A percentile compares a stretch with the other conserved stretches of the same genome.
Conservation (phyloP, 1,140 invertebrate genomes). For the Temnothorax nylanderi region DNA sequence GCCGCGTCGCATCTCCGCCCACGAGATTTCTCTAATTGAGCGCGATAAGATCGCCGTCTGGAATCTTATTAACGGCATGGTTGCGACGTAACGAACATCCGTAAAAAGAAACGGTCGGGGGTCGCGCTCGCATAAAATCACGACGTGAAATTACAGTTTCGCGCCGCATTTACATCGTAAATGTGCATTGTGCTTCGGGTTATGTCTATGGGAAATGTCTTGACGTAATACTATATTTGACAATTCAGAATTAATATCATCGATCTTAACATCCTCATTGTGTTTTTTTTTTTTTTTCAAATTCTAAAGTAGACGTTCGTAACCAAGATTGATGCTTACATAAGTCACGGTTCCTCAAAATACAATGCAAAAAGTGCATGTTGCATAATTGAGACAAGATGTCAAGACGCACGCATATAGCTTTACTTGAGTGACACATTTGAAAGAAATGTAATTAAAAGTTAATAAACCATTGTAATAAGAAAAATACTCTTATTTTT, state of each 20-base stretch:
- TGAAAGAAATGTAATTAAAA: not conserved
- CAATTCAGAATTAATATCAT: conserved; percentile 11
- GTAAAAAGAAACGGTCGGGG: conserved; percentile 30
- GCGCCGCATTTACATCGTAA: conserved; percentile 16
- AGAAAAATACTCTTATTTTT: not conserved
- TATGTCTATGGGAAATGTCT: not conserved
- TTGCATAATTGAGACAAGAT: conserved; percentile 55
- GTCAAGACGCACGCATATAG: not conserved
- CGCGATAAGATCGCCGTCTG: conserved; percentile 57
- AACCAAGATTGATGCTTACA: conserved; percentile 50
- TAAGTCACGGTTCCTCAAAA: conserved; percentile 41
- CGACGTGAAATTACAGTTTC: conserved; percentile 29
- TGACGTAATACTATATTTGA: not conserved
- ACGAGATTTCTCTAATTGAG: conserved; percentile 48
- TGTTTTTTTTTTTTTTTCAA: not conserved
- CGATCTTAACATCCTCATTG: not conserved
- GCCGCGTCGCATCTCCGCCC: conserved; percentile 30
- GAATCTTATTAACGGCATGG: conserved; percentile 17
- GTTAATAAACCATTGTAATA: not conserved
- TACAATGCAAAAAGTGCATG: conserved; percentile 10
- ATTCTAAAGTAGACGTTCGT: not conserved
- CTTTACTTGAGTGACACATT: conserved; percentile 1
- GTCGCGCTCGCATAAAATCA: not conserved
- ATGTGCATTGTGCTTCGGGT: not conserved
- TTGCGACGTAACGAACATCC: conserved; percentile 49